Base-by-base conservation (phyloP, 2,888 invertebrate genomes). In the Zaprionus bogoriensis region DNA sequence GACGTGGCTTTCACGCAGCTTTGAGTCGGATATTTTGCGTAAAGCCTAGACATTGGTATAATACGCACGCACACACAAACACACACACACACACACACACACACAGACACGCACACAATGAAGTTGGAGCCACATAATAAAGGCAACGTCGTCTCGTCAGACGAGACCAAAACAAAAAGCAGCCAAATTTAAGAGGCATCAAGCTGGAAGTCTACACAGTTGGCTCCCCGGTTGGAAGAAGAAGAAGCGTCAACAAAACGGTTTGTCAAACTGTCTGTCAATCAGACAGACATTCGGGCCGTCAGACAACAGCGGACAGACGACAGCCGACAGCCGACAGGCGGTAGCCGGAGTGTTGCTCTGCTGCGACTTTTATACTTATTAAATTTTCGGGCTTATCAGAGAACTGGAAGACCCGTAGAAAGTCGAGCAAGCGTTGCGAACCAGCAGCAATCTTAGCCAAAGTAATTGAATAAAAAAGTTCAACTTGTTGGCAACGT, bases 391-490 rank as follows among this genome's bases (percentile, higher is more conserved):
- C 64, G 36, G 71, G 67, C 78, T 86, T 84, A 83, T 77, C 78
- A 72, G 65, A 62, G 53, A 67, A 54, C 66, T 67, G 57, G 55
- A 46, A 59, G 59, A 39, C 52, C 67, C 67, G 50, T 72, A 61
- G 69, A 45, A 72, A 75, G 69, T 64, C 74, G 71, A 63, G 65
- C 73, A 75, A 60, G 64, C 78, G 62, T 73, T 67, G 48, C 73
- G 84, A 54, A 38, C 58, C 60, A 59, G 41, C 47, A 64, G 47
- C 68, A 66, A 67, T 53, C 77, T 74, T 63, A 60, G 80, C 62
- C 67, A 76, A 79, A 82, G 80, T 82, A 82, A 82, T 82, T 82
- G 73, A 82, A 82, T 86, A 71, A 86, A 85, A 80, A 67, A 76
- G 61, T 62, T 63, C 45, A 75, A 62, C 80, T 86, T 73, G 67